Evolutionary conservation across 1,140 invertebrate genomes (phyloP).

Genomic region (Listronotus oregonensis): DNA sequence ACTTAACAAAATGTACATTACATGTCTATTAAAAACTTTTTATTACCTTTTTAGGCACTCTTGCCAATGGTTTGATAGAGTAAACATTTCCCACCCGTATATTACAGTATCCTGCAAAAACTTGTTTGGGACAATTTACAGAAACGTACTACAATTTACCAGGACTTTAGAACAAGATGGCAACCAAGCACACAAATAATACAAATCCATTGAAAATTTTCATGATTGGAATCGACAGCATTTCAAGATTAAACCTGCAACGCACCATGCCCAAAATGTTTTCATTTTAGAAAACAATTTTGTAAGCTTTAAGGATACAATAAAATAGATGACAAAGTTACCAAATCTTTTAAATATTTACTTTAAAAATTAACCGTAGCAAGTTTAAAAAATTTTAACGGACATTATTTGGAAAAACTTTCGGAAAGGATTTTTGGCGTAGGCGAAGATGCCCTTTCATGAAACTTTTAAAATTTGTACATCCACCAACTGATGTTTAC

Average conservation of each 20-base stretch:
- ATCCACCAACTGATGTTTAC: slow-evolving; percentile 73
- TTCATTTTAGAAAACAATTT: slow-evolving; percentile 63
- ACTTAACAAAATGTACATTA: too few species aligned
- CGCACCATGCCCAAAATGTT: slow-evolving; percentile 78
- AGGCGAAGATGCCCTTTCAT: slow-evolving; percentile 69
- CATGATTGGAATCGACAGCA: slow-evolving; percentile 81
- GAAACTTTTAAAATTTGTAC: slow-evolving; percentile 70
- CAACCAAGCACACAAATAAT: slow-evolving; percentile 2
- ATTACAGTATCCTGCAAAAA: too few species aligned
- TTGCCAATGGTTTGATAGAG: too few species aligned
- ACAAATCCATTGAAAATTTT: slow-evolving; percentile 64
- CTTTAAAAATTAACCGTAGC: too few species aligned
- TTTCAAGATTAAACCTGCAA: slow-evolving; percentile 75
- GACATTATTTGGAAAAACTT: slow-evolving; percentile 69
- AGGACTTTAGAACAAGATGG: slow-evolving; percentile 45
- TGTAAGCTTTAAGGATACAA: slow-evolving; percentile 65
- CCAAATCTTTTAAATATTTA: too few species aligned
- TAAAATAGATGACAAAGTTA: slow-evolving; percentile 77
- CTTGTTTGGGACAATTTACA: slow-evolving; percentile 54
- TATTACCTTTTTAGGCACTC: too few species aligned
- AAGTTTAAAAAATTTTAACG: too few species aligned
- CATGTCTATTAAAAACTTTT: too few species aligned
- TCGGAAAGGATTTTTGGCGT: slow-evolving; percentile 64
- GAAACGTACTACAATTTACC: slow-evolving; percentile 57
- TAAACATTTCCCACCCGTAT: slow-evolving; percentile 52